These are phyloP conservation scores for Oreonectes daqikongensis DNA, from an alignment of 2,797 vertebrate species.

Conservation along the genomic window DNA sequence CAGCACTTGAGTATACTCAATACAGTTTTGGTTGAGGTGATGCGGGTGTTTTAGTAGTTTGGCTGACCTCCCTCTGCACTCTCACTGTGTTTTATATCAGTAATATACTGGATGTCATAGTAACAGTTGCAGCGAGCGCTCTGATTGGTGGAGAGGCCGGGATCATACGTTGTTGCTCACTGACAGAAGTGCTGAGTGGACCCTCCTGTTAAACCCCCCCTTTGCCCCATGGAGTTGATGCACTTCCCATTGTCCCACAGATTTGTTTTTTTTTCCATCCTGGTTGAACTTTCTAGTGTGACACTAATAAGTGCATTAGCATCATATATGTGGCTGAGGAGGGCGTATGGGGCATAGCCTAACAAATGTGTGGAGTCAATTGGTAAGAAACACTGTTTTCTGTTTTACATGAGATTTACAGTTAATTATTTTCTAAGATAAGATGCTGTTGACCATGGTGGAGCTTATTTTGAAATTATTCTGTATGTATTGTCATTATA, in stretches of 20 bases:
- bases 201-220: constrained; percentile 67
- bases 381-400: constrained; percentile 72
- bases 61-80: constrained; percentile 51
- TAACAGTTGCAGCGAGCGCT: constrained; percentile 55
- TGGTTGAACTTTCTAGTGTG: constrained; percentile 78
- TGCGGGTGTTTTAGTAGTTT: constrained; percentile 33
- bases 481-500: not conserved
- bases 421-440: not conserved
- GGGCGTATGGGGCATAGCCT: constrained; percentile 74
- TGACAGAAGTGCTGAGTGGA: constrained; percentile 79
- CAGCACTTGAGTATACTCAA: not conserved
- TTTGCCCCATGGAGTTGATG: constrained; percentile 57
- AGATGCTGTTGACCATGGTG: not conserved
- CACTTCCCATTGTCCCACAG: constrained; percentile 72
- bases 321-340: constrained; percentile 77
- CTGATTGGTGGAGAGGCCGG: constrained; percentile 67
- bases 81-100: constrained; percentile 41
- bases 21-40: not conserved
- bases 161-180: constrained; percentile 61
- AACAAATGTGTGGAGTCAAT: constrained; percentile 81
- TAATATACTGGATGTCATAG: constrained; percentile 59
- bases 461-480: not conserved
- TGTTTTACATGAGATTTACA: not conserved
- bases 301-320: constrained; percentile 64
- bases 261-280: constrained; percentile 71